Evolutionary conservation across 2,888 invertebrate genomes (phyloP).

Genomic region (Crepidodera aurea): DNA sequence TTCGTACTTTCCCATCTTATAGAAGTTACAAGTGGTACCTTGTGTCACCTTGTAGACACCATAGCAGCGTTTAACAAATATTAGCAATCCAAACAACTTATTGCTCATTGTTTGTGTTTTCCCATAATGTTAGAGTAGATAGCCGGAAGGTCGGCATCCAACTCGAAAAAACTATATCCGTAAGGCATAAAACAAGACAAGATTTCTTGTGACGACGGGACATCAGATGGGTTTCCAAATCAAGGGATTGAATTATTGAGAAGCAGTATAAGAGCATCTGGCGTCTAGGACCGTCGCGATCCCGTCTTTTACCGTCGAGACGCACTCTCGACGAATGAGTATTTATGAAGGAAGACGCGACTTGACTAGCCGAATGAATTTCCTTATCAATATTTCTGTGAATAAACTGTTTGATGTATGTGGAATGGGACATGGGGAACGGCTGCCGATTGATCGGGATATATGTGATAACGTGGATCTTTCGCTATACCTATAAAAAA

Average conservation of each 20-base stretch:
- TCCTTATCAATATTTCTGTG: slow-evolving; percentile 43
- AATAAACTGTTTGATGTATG: slow-evolving; percentile 32
- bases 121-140: too few species aligned
- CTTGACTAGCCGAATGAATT: slow-evolving; percentile 48
- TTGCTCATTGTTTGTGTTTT: too few species aligned
- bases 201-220: slow-evolving; percentile 33
- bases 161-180: too few species aligned
- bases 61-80: too few species aligned
- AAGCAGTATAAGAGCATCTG: slow-evolving; percentile 51
- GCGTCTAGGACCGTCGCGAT: slow-evolving; percentile 46
- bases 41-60: too few species aligned
- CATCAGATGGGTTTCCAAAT: slow-evolving; percentile 53
- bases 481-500: slow-evolving; percentile 3
- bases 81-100: too few species aligned
- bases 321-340: slow-evolving; percentile 50
- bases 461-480: slow-evolving; percentile 10
- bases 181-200: not conserved
- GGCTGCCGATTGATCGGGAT: slow-evolving; percentile 15
- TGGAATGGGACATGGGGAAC: slow-evolving; percentile 15
- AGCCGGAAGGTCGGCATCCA: too few species aligned
- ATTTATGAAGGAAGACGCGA: slow-evolving; percentile 52
- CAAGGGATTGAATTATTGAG: slow-evolving; percentile 52
- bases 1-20: too few species aligned
- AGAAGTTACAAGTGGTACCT: too few species aligned
- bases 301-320: slow-evolving; percentile 43